Percentiles rank a stretch among this genome's conserved stretches.
Conservation (phyloP, 2,113 vertebrate species). For the mouse (Mus musculus) region DNA sequence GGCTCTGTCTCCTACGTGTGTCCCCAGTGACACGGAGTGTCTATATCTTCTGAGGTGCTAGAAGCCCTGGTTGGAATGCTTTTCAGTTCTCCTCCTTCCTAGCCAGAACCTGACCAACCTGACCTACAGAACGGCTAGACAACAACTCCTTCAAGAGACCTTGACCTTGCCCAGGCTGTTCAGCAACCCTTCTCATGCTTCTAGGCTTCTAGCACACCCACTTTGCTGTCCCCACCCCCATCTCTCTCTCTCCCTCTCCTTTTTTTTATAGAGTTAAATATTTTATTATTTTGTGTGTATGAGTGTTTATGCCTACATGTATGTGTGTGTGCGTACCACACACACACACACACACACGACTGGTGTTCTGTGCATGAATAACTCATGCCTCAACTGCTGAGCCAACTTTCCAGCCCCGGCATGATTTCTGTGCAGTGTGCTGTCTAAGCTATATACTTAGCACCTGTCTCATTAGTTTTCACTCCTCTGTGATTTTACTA, state of each 20-base stretch:
- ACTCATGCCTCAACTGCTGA: not conserved
- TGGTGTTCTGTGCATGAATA: not conserved
- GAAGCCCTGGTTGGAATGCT: not conserved
- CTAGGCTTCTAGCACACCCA: not conserved
- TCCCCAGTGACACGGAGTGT: not conserved
- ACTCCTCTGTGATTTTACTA: not conserved
- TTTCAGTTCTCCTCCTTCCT: not conserved
- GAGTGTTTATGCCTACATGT: not conserved
- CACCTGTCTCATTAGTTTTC: not conserved
- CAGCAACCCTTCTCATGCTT: not conserved
- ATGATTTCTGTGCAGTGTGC: not conserved
- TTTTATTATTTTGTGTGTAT: not conserved
- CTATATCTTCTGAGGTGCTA: not conserved
- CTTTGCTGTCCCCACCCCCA: fast-evolving
- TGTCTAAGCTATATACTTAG: not conserved
- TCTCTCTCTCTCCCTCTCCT: too few relatives aligned
- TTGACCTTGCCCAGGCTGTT: not conserved
- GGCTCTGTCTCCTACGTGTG: not conserved
- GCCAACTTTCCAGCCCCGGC: not conserved
- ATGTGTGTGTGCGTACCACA: not conserved
- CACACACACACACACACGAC: not conserved
- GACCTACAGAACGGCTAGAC: not conserved
- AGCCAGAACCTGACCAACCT: not conserved
- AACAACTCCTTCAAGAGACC: not conserved
- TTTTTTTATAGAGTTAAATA: not conserved